Evolutionary conservation across 2,888 invertebrate species (phyloP).

Genomic region (Ptychoptera contaminata): DNA sequence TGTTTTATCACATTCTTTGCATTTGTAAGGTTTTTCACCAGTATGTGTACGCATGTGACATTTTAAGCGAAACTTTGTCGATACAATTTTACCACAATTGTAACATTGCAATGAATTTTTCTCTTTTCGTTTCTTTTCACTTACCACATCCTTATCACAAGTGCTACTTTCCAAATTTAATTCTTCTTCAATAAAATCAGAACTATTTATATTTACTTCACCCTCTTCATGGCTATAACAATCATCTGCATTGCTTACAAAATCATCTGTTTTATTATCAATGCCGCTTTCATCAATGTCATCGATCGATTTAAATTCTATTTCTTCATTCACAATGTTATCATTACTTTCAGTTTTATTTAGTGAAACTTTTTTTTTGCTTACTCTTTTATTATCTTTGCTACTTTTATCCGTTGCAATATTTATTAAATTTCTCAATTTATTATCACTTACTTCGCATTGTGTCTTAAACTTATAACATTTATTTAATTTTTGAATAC

Average conservation of each 20-base stretch:
- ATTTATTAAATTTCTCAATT: slow-evolving; percentile 6
- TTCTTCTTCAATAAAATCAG: background rate
- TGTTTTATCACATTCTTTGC: slow-evolving; percentile 30
- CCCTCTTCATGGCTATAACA: too few relatives aligned
- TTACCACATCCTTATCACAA: background rate
- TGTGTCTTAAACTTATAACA: slow-evolving; percentile 11
- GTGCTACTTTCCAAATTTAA: too few relatives aligned
- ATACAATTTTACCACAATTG: slow-evolving; percentile 36
- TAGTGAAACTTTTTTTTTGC: background rate
- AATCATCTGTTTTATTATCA: too few relatives aligned
- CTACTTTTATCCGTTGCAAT: background rate
- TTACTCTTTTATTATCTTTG: background rate
- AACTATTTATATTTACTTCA: background rate
- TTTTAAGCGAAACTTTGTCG: slow-evolving; percentile 34
- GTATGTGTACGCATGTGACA: slow-evolving; percentile 34
- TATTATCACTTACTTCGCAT: slow-evolving; percentile 10
- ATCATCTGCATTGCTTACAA: background rate
- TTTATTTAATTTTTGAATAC: slow-evolving; percentile 7
- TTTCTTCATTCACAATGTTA: too few relatives aligned
- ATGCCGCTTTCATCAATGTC: background rate
- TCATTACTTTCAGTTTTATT: too few relatives aligned
- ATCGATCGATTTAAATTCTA: background rate
- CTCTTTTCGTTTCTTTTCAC: slow-evolving; percentile 13
- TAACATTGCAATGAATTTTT: slow-evolving; percentile 31
- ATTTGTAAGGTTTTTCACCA: slow-evolving; percentile 28